Evolutionary conservation across 2,888 invertebrate species (phyloP).

Genomic region (Ochlodes sylvanus): DNA sequence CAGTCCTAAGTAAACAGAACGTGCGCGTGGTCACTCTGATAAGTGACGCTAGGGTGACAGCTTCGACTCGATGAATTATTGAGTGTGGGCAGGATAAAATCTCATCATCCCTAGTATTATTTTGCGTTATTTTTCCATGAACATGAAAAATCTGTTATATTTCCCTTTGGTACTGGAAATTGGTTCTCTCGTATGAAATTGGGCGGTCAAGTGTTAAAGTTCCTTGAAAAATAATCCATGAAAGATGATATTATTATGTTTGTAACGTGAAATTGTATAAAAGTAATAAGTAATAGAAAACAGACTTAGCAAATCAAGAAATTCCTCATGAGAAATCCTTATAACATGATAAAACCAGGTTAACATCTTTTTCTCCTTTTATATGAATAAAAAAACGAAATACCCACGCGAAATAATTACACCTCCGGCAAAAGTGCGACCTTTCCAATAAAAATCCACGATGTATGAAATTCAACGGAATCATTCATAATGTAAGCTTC

Average conservation of each 20-base stretch:
- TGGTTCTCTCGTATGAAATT: no score
- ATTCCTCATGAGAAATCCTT: no score
- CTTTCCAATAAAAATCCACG: slow-evolving; percentile 67
- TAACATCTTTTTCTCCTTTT: neutral
- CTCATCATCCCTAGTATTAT: neutral
- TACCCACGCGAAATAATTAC: slow-evolving; percentile 4
- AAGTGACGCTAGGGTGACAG: slow-evolving; percentile 66
- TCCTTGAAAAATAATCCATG: no score
- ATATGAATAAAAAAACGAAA: neutral
- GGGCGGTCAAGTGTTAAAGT: no score
- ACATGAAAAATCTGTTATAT: no score
- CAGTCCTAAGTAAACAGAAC: slow-evolving; percentile 76
- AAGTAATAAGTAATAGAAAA: no score
- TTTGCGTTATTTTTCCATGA: neutral
- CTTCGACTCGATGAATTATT: slow-evolving; percentile 47
- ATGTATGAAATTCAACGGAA: slow-evolving; percentile 69
- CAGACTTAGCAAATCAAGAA: no score
- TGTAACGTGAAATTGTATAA: no score
- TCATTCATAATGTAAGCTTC: slow-evolving; percentile 74
- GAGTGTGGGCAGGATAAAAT: slow-evolving; percentile 12
- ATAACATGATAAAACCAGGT: neutral
- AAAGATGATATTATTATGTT: no score
- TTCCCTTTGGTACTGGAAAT: no score
- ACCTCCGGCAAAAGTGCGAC: slow-evolving; percentile 47
- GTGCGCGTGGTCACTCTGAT: slow-evolving; percentile 75